Evolutionary conservation across 2,888 invertebrate genomes (phyloP).

Genomic region (Hecatera dysodea): DNA sequence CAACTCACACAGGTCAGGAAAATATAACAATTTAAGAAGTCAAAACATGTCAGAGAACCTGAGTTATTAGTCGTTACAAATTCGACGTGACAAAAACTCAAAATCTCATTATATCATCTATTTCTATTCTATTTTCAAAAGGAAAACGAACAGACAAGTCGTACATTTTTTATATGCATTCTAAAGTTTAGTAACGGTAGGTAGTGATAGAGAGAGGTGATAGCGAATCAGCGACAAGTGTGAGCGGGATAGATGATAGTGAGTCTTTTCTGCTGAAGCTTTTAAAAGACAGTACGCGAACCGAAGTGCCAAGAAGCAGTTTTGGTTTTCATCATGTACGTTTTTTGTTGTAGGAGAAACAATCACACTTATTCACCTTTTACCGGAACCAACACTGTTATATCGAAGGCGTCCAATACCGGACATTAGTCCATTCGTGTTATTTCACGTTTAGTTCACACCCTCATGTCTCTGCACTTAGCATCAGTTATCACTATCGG

Average conservation of each 20-base stretch:
- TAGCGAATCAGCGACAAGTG: slow-evolving; percentile 49
- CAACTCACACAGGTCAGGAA: not conserved
- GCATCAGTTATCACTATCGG: not conserved
- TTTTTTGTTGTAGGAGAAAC: not conserved
- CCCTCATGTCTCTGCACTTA: not conserved
- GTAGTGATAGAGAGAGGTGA: slow-evolving; percentile 70
- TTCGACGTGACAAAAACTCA: slow-evolving; percentile 63
- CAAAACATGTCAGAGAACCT: slow-evolving; percentile 17
- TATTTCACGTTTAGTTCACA: not conserved
- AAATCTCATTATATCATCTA: slow-evolving; percentile 68
- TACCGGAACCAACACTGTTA: not conserved
- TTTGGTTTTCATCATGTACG: slow-evolving; percentile 49
- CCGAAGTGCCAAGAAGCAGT: slow-evolving; percentile 56
- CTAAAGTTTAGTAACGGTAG: slow-evolving; percentile 81
- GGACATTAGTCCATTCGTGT: not conserved
- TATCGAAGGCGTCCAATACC: not conserved
- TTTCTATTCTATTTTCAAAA: slow-evolving; percentile 74
- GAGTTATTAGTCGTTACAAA: slow-evolving; percentile 47
- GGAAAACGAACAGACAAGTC: slow-evolving; percentile 74
- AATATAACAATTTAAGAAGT: not conserved
- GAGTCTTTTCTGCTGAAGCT: slow-evolving; percentile 73
- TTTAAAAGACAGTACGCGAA: slow-evolving; percentile 64
- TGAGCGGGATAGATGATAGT: slow-evolving; percentile 66
- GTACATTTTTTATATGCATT: slow-evolving; percentile 82
- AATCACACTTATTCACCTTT: not conserved